These are phyloP conservation scores for Neodiprion pinetum DNA, from an alignment of 1,140 invertebrate genomes.

Conservation along the genomic window DNA sequence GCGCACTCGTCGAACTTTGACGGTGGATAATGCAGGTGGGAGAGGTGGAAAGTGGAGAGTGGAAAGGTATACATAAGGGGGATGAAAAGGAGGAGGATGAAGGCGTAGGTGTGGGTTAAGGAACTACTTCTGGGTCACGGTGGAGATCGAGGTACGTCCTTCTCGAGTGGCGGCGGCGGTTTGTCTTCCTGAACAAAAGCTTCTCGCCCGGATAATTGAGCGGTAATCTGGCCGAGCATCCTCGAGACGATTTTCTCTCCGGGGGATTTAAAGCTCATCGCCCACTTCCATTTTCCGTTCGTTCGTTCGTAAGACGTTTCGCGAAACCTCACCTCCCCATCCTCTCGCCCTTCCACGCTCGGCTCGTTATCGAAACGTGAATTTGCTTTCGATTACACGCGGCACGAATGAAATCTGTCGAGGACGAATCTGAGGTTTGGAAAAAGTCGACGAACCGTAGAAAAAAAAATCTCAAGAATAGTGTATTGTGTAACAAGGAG, in stretches of 20 bases:
- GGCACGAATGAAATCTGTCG: no score
- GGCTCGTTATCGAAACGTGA: no score
- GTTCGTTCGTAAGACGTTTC: no score
- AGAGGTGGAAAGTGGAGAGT: slow-evolving; percentile 30
- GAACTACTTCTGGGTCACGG: background rate
- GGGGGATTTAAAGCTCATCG: background rate
- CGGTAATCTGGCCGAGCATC: background rate
- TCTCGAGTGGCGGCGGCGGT: background rate
- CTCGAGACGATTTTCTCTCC: background rate
- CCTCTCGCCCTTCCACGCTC: no score
- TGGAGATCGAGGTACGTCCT: background rate
- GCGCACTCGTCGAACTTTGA: background rate
- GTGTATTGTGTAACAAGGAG: no score
- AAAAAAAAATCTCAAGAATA: no score
- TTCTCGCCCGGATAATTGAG: background rate
- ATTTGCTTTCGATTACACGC: no score
- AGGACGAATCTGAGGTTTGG: no score
- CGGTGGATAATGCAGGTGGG: slow-evolving; percentile 31
- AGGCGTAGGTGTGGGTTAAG: no score
- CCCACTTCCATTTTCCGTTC: no score
- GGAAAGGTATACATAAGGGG: background rate
- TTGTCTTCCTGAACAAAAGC: background rate
- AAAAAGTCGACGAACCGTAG: no score
- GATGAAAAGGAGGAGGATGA: background rate
- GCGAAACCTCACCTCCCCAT: no score